Evolutionary conservation across 2,113 vertebrate genomes (phyloP), one percentile per base, ranked within the genome.

Genomic region (Tragelaphus strepsiceros): DNA sequence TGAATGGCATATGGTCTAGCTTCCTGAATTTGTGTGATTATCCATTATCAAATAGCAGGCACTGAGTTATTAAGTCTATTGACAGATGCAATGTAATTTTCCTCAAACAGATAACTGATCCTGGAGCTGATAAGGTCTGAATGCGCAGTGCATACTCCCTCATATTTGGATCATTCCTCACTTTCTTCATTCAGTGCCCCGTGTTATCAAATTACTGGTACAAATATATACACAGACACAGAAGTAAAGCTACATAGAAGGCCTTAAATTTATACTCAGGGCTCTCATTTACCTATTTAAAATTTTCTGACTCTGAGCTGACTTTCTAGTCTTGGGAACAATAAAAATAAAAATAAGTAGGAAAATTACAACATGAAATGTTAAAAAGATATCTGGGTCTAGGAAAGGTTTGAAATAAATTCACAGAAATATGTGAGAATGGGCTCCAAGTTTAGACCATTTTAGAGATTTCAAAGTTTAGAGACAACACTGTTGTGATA

Each of bases 81-180:
- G 98, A 98, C 98, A 98, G 98, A 98, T 98, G 97, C 97, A 98
- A 98, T 98, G 98, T 96, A 98, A 98, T 98, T 98, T 97, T 97
- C 98, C 96, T 98, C 97, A 97, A 98, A 96, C 97, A 98, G 98
- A 98, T 98, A 98, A 97, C 96, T 97, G 97, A 98, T 97, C 74
- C 49, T 67, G 95, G 91, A 85, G 54, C 93, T 97, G 98, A 98
- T 98, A 98, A 96, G 64, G 84, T 83, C 93, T 97, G 96, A 97
- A 88, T 97, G 80, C 95, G 87, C 96, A 39, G 67, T 74, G 77
- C 94, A 92, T 88, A 90, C 92, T 24, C 90, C 87, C 95, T 97
- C 91, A 54, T 94, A 97, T 86, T 83, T 77, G 96, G 80, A 88
- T 97, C 97, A 92, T 95, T 97, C 93, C 95, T 97, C 84, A 87